These are phyloP conservation scores for Alcedo atthis DNA, from an alignment of 2,797 vertebrate species.

Conservation along the genomic window DNA sequence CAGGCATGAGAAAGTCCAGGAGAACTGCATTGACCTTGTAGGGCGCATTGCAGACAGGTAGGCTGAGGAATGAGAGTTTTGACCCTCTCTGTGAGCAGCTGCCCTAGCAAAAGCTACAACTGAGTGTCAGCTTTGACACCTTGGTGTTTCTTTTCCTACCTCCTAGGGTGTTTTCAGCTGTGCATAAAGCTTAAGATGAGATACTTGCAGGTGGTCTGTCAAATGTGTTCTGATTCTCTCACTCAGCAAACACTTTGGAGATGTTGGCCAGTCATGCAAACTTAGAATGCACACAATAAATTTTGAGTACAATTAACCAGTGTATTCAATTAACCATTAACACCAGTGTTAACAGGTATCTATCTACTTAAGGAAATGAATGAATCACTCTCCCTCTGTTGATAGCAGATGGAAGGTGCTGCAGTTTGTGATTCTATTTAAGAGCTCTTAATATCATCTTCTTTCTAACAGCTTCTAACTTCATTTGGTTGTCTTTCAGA, in stretches of 20 bases:
- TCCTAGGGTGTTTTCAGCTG: neutral
- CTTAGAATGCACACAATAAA: neutral
- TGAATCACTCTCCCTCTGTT: neutral
- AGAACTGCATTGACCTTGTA: slow-evolving; percentile 98
- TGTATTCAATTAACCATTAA: too few species aligned
- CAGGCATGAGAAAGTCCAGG: slow-evolving; percentile 98
- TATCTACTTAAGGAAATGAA: neutral
- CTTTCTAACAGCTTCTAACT: neutral
- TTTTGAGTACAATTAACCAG: neutral
- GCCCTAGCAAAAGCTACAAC: neutral
- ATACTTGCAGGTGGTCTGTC: neutral
- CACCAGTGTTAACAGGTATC: neutral
- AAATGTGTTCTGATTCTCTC: neutral
- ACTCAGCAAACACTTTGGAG: neutral
- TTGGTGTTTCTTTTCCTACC: neutral
- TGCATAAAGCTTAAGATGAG: neutral
- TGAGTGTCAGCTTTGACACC: neutral
- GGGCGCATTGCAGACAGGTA: slow-evolving; percentile 97
- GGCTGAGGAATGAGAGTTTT: neutral
- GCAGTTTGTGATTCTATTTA: neutral
- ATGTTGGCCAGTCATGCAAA: neutral
- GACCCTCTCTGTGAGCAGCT: neutral
- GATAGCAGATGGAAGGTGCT: neutral
- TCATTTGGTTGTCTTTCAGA: slow-evolving; percentile 72
- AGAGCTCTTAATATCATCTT: neutral